phyloP scores from a whole-genome alignment of 2,797 vertebrate species.

The Brachyalestes nurse region DNA sequence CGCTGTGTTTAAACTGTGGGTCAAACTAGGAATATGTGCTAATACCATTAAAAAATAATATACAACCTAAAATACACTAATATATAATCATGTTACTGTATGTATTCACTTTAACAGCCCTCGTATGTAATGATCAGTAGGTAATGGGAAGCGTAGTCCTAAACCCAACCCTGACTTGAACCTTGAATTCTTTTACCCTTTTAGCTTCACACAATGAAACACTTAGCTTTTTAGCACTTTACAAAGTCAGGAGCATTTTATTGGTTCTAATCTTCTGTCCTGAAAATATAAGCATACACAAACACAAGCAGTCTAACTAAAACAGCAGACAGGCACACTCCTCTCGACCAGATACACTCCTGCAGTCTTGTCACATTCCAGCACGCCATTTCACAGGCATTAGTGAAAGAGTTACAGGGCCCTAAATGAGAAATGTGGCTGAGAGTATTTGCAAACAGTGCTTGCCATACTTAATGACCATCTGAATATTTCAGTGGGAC shows the following conservation, averaged over 20 bases:
- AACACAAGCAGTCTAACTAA: not conserved
- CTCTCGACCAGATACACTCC: not conserved
- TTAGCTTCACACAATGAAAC: not conserved
- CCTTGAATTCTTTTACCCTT: not conserved
- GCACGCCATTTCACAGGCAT: slow-evolving; percentile 10
- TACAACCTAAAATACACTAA: too few relatives aligned
- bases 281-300: not conserved
- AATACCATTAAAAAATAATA: too few relatives aligned
- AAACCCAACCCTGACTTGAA: not conserved
- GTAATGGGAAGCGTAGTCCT: not conserved
- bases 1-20: not conserved
- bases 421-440: slow-evolving; percentile 11
- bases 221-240: not conserved
- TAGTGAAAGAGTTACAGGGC: not conserved
- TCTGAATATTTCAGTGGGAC: not conserved
- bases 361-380: not conserved
- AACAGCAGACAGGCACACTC: not conserved
- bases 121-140: not conserved
- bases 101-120: too few relatives aligned
- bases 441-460: slow-evolving; percentile 2
- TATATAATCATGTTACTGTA: too few relatives aligned
- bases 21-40: too few relatives aligned
- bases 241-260: not conserved
- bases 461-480: slow-evolving; percentile 19
- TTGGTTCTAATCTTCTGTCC: not conserved